Evolutionary conservation across 2,113 vertebrate species (phyloP).

Genomic region (Seriola dumerili): DNA sequence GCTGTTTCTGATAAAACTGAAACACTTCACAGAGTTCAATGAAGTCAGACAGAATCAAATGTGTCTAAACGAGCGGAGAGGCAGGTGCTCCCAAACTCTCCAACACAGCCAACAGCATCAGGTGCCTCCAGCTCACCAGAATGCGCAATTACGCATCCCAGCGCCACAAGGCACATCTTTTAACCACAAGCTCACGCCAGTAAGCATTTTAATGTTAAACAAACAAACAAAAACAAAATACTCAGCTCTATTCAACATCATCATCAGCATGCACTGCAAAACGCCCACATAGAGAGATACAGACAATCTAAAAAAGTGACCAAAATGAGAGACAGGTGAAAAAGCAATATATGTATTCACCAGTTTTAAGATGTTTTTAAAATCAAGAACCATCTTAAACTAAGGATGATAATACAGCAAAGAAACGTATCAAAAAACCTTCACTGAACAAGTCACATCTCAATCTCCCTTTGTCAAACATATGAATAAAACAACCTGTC

Average conservation of each 20-base stretch:
- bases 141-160: conserved; percentile 54
- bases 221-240: no score
- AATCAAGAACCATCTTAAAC: background rate
- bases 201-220: no score
- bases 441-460: background rate
- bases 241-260: background rate
- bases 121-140: conserved; percentile 26
- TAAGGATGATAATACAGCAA: background rate
- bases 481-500: background rate
- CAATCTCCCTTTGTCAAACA: background rate
- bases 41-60: background rate
- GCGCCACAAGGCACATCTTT: background rate
- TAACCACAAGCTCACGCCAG: background rate
- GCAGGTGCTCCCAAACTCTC: conserved; percentile 39
- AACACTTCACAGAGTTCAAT: background rate
- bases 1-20: background rate
- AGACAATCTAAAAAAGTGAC: background rate
- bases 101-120: conserved; percentile 23
- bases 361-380: no score
- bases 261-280: background rate
- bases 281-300: background rate
- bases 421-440: background rate
- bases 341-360: background rate
- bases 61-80: background rate
- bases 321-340: no score